Evolutionary conservation across 2,888 invertebrate species (phyloP).

Genomic region (Anoplius nigerrimus): DNA sequence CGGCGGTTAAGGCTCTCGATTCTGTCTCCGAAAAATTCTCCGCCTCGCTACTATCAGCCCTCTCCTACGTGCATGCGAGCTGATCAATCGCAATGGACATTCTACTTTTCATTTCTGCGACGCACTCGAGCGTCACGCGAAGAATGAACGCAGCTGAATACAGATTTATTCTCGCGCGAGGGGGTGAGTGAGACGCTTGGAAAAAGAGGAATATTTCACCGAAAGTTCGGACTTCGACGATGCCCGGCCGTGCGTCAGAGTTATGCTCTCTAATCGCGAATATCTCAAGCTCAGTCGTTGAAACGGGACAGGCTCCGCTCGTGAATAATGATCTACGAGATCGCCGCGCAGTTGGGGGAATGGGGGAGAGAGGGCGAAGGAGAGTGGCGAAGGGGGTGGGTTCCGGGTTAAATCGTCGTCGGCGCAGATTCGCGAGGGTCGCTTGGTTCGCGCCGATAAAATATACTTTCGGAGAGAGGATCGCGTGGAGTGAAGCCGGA

Average conservation of each 20-base stretch:
- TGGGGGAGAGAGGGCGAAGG: neutral
- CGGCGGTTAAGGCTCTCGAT: too few relatives aligned
- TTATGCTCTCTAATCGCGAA: conserved; percentile 29
- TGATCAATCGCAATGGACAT: too few relatives aligned
- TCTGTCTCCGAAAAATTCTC: too few relatives aligned
- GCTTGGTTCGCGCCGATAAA: conserved; percentile 6
- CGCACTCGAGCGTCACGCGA: too few relatives aligned
- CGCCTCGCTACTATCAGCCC: too few relatives aligned
- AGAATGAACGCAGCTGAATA: too few relatives aligned
- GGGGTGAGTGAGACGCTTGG: too few relatives aligned
- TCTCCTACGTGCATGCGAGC: too few relatives aligned
- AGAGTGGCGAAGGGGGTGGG: conserved; percentile 6
- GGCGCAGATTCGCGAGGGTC: conserved; percentile 7
- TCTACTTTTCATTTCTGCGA: too few relatives aligned
- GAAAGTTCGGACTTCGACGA: neutral
- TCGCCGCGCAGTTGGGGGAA: neutral
- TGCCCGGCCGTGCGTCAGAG: neutral
- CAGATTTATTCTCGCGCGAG: too few relatives aligned
- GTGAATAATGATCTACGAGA: conserved; percentile 37
- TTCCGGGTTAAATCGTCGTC: neutral
- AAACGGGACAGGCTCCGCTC: conserved; percentile 1
- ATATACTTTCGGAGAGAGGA: conserved; percentile 24
- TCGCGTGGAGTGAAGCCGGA: neutral
- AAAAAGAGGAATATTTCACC: too few relatives aligned
- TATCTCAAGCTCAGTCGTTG: conserved; percentile 37